Percentiles rank a stretch among this genome's conserved stretches.
Conservation (phyloP, 2,797 vertebrate genomes). For the Ataeniobius toweri region DNA sequence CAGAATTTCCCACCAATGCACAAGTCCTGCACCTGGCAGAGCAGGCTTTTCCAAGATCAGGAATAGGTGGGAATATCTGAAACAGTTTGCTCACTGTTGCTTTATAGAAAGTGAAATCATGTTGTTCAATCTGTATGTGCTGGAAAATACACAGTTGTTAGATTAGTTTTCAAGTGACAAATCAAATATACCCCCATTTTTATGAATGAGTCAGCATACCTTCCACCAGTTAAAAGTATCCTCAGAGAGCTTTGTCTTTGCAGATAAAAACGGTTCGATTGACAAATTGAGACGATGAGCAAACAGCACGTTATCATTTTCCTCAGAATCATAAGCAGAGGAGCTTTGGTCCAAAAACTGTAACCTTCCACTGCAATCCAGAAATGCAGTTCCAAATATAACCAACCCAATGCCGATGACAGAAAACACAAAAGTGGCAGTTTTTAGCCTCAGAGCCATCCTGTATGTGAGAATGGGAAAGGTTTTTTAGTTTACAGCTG, state of each 20-base stretch:
- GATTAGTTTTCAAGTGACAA: neutral
- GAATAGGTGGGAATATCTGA: neutral
- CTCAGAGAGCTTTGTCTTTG: neutral
- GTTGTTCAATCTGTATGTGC: neutral
- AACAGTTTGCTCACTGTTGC: constrained; percentile 11
- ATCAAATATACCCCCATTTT: neutral
- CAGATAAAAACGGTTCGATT: neutral
- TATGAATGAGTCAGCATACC: neutral
- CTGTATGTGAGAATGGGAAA: neutral
- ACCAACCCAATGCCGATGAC: neutral
- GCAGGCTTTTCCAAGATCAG: neutral
- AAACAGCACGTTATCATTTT: neutral
- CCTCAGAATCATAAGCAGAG: neutral
- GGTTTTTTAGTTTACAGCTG: no score
- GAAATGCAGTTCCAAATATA: neutral
- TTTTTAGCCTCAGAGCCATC: neutral
- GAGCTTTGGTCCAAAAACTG: neutral
- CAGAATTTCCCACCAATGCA: constrained; percentile 46
- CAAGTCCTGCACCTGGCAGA: constrained; percentile 25
- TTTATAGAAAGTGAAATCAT: constrained; percentile 7
- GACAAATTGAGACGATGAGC: neutral
- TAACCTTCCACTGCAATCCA: neutral
- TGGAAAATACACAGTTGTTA: constrained; percentile 3
- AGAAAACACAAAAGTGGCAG: neutral
- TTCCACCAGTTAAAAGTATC: constrained; percentile 20